These are phyloP conservation scores for Albula glossodonta DNA, from an alignment of 2,113 vertebrate species.

Conservation along the genomic window DNA sequence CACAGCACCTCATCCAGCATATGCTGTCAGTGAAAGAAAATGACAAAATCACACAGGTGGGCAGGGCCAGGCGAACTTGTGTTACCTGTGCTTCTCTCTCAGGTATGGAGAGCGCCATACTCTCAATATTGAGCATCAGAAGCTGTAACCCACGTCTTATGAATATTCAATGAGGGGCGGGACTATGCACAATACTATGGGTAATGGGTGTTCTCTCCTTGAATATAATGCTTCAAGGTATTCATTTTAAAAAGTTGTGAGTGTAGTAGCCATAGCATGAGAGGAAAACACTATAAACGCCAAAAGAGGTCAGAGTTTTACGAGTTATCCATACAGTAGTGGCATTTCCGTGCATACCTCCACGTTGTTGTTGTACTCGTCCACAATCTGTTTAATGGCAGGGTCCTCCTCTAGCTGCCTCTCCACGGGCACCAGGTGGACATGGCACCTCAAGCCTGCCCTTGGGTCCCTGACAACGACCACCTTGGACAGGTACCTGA, in stretches of 20 bases:
- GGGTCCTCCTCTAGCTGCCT: conserved; percentile 45
- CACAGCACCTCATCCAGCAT: conserved; percentile 49
- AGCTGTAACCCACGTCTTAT: not conserved
- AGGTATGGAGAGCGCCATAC: no score
- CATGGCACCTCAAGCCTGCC: conserved; percentile 42
- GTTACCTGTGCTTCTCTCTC: no score
- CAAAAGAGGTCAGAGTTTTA: no score
- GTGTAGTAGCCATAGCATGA: no score
- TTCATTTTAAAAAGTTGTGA: no score
- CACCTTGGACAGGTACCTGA: conserved; percentile 48
- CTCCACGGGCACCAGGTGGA: conserved; percentile 41
- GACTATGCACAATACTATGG: not conserved
- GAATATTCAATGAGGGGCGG: not conserved
- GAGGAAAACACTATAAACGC: no score
- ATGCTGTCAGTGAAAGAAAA: conserved; percentile 23
- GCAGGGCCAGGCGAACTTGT: no score
- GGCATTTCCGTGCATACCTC: conserved; percentile 16
- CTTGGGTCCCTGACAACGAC: conserved; percentile 13
- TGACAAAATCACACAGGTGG: not conserved
- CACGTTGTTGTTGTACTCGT: conserved; percentile 38
- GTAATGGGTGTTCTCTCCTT: no score
- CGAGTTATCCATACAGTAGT: not conserved
- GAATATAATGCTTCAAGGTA: no score
- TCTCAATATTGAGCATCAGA: no score
- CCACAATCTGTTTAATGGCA: conserved; percentile 43